Percentiles rank a stretch among this genome's conserved stretches.
These are phyloP conservation scores for Lophius americanus DNA, from an alignment of 2,797 vertebrate genomes.

Conservation along the genomic window DNA sequence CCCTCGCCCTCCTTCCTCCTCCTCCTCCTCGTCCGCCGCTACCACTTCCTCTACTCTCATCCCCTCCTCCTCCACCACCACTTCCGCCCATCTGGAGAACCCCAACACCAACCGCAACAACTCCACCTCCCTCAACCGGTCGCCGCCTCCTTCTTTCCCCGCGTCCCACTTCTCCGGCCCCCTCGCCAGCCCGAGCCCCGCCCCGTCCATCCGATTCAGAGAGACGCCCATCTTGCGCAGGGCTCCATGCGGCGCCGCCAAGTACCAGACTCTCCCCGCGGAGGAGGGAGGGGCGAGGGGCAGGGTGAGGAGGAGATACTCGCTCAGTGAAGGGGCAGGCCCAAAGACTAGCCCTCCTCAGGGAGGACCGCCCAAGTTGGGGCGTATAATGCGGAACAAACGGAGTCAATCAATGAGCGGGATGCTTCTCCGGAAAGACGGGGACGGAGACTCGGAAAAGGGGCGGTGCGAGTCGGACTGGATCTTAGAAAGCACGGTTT, in stretches of 20 bases:
- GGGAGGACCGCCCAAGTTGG: conserved; percentile 56
- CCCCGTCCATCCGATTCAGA: conserved; percentile 66
- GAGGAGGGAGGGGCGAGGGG: conserved; percentile 74
- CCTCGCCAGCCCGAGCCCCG: conserved; percentile 81
- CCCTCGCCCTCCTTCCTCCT: conserved; percentile 49
- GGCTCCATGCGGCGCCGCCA: conserved; percentile 83
- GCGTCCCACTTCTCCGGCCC: conserved; percentile 62
- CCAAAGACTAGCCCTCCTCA: conserved; percentile 64
- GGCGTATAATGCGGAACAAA: conserved; percentile 82
- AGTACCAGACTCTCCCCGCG: conserved; percentile 92
- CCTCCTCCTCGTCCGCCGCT: conserved; percentile 30
- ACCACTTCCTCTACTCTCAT: conserved; percentile 59
- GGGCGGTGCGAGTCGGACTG: conserved; percentile 87
- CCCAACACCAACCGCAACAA: conserved; percentile 98
- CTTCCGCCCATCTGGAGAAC: conserved; percentile 78
- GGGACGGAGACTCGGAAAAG: conserved; percentile 79
- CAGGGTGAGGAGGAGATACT: conserved; percentile 87
- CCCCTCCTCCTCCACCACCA: conserved; percentile 50
- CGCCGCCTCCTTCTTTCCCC: conserved; percentile 62
- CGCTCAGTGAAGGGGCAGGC: conserved; percentile 83
- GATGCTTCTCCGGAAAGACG: conserved; percentile 85
- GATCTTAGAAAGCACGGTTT: conserved; percentile 95
- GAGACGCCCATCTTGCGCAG: conserved; percentile 87
- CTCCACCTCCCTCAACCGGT: conserved; percentile 89
- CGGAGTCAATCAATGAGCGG: conserved; percentile 93